Conservation (phyloP, 2,888 invertebrate genomes). For the Phortica okadai region DNA sequence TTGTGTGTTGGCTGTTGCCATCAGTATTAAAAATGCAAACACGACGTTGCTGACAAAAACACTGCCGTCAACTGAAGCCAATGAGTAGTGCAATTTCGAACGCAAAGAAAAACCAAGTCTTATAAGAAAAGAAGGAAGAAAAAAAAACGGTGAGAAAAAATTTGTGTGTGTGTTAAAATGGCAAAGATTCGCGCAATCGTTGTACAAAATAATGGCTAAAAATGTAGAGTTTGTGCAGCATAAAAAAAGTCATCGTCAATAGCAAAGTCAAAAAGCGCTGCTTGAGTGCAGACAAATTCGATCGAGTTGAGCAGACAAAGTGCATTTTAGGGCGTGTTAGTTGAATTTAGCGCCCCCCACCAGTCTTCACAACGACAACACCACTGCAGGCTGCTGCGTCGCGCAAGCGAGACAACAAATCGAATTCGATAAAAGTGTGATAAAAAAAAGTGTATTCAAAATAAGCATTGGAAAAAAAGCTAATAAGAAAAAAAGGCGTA, state of each 20-base stretch:
- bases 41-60: not conserved
- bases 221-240: conserved; percentile 17
- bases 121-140: too few relatives aligned
- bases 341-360: conserved; percentile 48
- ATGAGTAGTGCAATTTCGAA: too few relatives aligned
- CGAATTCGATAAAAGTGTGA: not conserved
- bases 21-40: not conserved
- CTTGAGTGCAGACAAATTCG: conserved; percentile 19
- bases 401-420: not conserved
- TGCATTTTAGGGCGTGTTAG: conserved; percentile 72
- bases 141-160: too few relatives aligned
- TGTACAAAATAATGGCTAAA: not conserved
- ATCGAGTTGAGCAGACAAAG: conserved; percentile 55
- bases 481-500: not conserved
- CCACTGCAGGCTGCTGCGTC: conserved; percentile 9
- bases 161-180: not conserved
- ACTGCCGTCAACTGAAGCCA: not conserved
- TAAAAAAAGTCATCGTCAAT: too few relatives aligned
- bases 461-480: not conserved
- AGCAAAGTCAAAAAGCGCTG: conserved; percentile 35
- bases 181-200: not conserved
- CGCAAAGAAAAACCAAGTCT: too few relatives aligned
- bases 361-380: conserved; percentile 33
- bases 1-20: too few relatives aligned
- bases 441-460: conserved; percentile 40